Evolutionary conservation across 92 coral and sea anemone species (phyloP), one percentile per base, ranked within the genome.

Genomic region (Palythoa grandiflora): DNA sequence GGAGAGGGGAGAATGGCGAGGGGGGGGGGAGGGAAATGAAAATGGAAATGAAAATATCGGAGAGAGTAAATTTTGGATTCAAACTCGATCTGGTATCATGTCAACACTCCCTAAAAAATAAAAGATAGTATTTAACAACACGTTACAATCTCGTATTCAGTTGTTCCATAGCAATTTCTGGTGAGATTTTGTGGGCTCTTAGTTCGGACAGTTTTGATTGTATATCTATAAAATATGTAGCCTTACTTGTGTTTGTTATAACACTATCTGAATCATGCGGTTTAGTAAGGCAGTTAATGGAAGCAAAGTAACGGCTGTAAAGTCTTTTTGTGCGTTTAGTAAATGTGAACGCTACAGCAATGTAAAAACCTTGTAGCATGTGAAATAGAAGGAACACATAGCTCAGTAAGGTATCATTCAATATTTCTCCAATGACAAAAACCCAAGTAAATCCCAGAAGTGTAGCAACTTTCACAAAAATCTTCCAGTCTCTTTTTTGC

Each of bases 381-480:
- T 72, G 79, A 71, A 39, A 84, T 50, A 84, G 40, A 28, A 73
- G 36, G 35, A 84, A 72, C 61, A 68, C 77, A 51, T 84, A 84
- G 51, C 50, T 44, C 9, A 84, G 78, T 8, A 50, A 21, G 38
- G 3, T 71, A 51, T 17, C 53, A 28, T 72, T 7, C 50, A 59
- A 72, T 36, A 35, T 28, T 13, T 63, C 54, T 14, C 68, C 48
- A 12, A 86, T 74, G 10, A 83, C 75, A 60, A 86, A 86, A 19
- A 75, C 5, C 89, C 83, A 86, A 1, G 89, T 78, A 20, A 86
- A 86, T 5, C 83, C 89, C 79, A 86, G 71, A 8, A 86, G 68
- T 20, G 83, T 86, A n/a, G 89, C 89, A 15, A 86, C 68, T 73
- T 86, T 86, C 53, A 60, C 48, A 37, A 13, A 86, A 40, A 75